Evolutionary conservation across 2,797 vertebrate genomes (phyloP).

Genomic region (Cuniculus paca): DNA sequence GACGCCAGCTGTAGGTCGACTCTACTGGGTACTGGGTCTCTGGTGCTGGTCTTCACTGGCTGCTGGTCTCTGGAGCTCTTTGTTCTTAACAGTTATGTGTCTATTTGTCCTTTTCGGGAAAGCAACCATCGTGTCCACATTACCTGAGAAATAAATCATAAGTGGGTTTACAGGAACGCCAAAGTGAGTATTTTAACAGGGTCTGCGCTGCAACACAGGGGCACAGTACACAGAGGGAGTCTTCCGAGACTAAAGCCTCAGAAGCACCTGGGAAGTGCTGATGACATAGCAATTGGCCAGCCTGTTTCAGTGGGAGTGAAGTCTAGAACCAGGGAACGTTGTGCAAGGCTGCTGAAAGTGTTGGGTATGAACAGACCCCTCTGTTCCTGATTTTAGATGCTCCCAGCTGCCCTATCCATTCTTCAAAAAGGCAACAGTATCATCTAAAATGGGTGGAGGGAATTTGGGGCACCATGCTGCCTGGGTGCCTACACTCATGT

Average conservation of each 20-base stretch:
- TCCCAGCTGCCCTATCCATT: not conserved
- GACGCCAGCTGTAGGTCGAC: not conserved
- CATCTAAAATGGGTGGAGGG: not conserved
- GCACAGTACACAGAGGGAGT: not conserved
- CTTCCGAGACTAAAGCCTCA: not conserved
- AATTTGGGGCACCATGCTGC: not conserved
- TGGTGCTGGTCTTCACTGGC: not conserved
- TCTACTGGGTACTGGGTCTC: not conserved
- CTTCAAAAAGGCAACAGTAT: not conserved
- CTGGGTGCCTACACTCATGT: not conserved
- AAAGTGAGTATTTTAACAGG: not conserved
- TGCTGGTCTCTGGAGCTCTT: too few species aligned
- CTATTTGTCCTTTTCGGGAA: not conserved
- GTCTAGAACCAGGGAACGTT: not conserved
- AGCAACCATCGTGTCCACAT: not conserved
- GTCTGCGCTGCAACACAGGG: not conserved
- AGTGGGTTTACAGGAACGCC: not conserved
- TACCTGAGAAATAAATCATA: not conserved
- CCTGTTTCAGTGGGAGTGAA: not conserved
- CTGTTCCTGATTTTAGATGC: not conserved
- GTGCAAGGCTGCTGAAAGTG: not conserved
- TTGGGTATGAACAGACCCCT: not conserved
- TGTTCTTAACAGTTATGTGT: not conserved
- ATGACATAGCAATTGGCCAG: not conserved
- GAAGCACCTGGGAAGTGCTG: not conserved